These are phyloP conservation scores for Calcarius lapponicus DNA, from an alignment of 2,797 vertebrate genomes.

Conservation along the genomic window DNA sequence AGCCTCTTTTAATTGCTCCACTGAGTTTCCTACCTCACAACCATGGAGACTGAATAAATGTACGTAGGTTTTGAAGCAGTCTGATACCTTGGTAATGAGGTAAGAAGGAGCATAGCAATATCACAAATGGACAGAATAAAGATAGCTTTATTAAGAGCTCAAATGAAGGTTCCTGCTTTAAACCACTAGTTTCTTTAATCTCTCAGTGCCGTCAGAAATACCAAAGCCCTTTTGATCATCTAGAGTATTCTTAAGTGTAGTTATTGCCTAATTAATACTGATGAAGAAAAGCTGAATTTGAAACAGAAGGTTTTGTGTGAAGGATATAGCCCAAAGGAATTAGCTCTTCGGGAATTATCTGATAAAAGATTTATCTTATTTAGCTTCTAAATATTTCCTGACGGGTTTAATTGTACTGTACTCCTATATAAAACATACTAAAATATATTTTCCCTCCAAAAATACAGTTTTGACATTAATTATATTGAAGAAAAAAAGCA, in stretches of 20 bases:
- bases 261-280: conserved; percentile 6
- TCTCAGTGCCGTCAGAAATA: not conserved
- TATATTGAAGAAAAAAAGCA: accelerated
- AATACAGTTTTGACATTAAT: not conserved
- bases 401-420: not conserved
- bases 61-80: conserved; percentile 33
- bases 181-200: not conserved
- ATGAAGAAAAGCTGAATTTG: not conserved
- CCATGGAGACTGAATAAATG: not conserved
- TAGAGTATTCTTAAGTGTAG: not conserved
- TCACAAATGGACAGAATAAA: conserved; percentile 6
- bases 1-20: conserved; percentile 32
- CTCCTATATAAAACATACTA: not conserved
- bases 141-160: not conserved
- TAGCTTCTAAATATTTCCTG: not conserved
- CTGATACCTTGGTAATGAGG: conserved; percentile 39
- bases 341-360: not conserved
- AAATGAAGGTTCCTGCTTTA: not conserved
- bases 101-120: not conserved
- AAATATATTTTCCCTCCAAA: not conserved
- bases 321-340: not conserved
- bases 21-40: not conserved
- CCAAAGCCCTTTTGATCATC: not conserved
- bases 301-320: not conserved
- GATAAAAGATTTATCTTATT: not conserved